Base-by-base conservation (phyloP, 53 echinoderm and acorn worm genomes). In the Holothuria leucospilota region DNA sequence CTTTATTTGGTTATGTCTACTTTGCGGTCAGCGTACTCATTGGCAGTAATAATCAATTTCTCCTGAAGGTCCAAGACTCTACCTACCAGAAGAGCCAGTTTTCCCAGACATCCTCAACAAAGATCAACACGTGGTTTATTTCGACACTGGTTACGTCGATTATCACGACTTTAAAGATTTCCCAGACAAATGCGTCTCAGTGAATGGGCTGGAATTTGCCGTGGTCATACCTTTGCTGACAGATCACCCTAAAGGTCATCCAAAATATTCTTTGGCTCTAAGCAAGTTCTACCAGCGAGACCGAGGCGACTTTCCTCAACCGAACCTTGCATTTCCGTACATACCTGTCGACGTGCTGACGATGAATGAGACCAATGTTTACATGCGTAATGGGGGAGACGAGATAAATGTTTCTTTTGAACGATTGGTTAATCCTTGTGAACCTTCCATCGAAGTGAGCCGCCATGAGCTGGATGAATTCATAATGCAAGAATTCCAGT, bases 311-410 rank as follows among this genome's bases (percentile, higher is more conserved):
- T 74, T 74, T 24, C 74, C 74, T 5, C 39, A 39, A 49, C 41
- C 74, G 41, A 74, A 49, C 42, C n/a, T 49, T 16, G 29, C 42
- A 14, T 74, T 40, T 46, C 74, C 74, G 20, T 74, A 74, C 74
- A 39, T 74, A 18, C 74, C 74, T n/a, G 74, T 38, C 5, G 74
- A 74, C 74, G 39, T 40, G 41, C 5, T 74, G 6, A 39, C 41
- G 15, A 0, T 74, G 51, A 46, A 49, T 74, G 41, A 74, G 13
- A 20, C 6, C 20, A 20, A 20, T n/a, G 20, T 62, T n/a, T 18
- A n/a, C n/a, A 62, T n/a, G 20, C 18, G 13, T n/a, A 74, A 29
- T n/a, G 74, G 74, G 13, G 4, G 7, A 18, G 74, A 74, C 39
- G 74, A 74, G 24, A 39, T 74, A 46, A 16, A 18, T 5, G n/a